Conservation (phyloP, 2,113 vertebrate species). For the Manacus vitellinus region DNA sequence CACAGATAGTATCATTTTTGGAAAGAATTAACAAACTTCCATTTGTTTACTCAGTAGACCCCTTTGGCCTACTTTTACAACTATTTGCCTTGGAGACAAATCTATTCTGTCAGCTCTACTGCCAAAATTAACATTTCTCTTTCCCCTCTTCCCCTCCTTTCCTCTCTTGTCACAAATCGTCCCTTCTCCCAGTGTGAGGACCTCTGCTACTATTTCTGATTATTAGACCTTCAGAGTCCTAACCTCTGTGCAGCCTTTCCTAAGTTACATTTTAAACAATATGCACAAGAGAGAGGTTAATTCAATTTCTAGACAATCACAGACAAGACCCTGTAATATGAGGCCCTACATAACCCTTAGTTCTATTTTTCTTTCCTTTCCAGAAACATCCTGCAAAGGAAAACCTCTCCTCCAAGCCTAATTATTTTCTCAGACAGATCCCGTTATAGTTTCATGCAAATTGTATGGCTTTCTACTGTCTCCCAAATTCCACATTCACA, state of each 20-base stretch:
- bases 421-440: constrained; percentile 50
- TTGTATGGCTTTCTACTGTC: not conserved
- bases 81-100: constrained; percentile 33
- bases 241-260: constrained; percentile 21
- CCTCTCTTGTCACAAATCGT: not conserved
- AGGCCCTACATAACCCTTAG: not conserved
- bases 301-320: constrained; percentile 44
- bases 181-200: not conserved
- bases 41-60: constrained; percentile 54
- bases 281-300: constrained; percentile 27
- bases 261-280: not conserved
- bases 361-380: constrained; percentile 45
- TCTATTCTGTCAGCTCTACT: constrained; percentile 22
- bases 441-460: not conserved
- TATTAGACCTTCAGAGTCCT: constrained; percentile 1
- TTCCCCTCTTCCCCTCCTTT: not conserved
- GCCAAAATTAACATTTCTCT: constrained; percentile 58
- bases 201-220: constrained; percentile 44
- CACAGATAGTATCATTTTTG: not conserved
- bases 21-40: constrained; percentile 49
- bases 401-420: constrained; percentile 22
- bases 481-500: not conserved
- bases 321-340: constrained; percentile 13
- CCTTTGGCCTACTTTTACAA: constrained; percentile 55
- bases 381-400: constrained; percentile 34